Conservation (phyloP, 2,888 invertebrate species). For the Apotomis turbidana region DNA sequence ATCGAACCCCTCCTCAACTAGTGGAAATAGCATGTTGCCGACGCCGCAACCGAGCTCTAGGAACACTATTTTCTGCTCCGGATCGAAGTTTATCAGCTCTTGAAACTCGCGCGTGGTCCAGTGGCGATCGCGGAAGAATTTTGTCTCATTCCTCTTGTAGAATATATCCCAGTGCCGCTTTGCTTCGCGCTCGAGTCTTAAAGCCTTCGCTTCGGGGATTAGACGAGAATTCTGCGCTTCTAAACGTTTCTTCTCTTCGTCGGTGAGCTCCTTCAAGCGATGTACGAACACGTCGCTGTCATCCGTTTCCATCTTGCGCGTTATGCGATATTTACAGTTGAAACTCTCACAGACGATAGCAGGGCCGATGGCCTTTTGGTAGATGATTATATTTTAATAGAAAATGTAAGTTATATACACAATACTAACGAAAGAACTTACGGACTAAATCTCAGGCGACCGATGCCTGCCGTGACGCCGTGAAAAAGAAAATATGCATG, state of each 20-base stretch:
- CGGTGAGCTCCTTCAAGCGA: conserved; percentile 80
- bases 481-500: neutral
- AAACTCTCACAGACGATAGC: neutral
- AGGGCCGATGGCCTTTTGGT: neutral
- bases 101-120: conserved; percentile 98
- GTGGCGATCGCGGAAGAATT: conserved; percentile 97
- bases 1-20: conserved; percentile 89
- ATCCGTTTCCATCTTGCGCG: conserved; percentile 69
- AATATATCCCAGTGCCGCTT: conserved; percentile 98
- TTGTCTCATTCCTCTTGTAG: conserved; percentile 96
- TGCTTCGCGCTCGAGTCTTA: conserved; percentile 91
- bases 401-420: conserved; percentile 6
- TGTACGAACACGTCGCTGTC: conserved; percentile 65
- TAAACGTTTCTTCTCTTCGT: conserved; percentile 85
- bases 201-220: conserved; percentile 88
- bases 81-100: conserved; percentile 86
- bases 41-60: conserved; percentile 98
- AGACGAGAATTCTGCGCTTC: conserved; percentile 85
- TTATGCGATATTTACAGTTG: neutral
- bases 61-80: conserved; percentile 84
- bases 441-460: neutral
- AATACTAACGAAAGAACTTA: conserved; percentile 7
- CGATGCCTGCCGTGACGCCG: conserved; percentile 9
- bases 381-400: conserved; percentile 2
- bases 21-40: conserved; percentile 97